phyloP scores from a whole-genome alignment of 1,140 invertebrate species.

The Orussus abietinus region DNA sequence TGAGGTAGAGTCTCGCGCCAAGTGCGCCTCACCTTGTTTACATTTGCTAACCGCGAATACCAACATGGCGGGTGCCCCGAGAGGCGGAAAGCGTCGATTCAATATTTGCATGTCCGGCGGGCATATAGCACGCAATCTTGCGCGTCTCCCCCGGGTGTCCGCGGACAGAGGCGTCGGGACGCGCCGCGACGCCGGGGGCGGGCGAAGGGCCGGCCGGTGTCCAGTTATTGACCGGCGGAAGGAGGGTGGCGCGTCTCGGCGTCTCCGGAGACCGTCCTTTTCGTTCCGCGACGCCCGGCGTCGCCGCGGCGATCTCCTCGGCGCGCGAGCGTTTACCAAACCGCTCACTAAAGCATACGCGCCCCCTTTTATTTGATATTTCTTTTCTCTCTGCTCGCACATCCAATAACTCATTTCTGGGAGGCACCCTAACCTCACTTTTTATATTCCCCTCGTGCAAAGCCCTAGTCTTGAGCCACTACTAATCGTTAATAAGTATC shows the following conservation, averaged over 20 bases:
- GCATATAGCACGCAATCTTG: constrained; percentile 9
- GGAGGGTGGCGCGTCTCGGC: constrained; percentile 29
- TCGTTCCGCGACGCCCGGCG: not conserved
- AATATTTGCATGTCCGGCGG: constrained; percentile 29
- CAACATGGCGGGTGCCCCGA: too few relatives aligned
- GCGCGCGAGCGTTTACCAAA: not conserved
- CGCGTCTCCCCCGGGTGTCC: not conserved
- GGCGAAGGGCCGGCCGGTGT: constrained; percentile 28
- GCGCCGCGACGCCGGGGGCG: constrained; percentile 10
- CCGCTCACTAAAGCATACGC: too few relatives aligned
- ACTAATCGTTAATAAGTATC: too few relatives aligned
- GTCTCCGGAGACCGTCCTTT: constrained; percentile 21
- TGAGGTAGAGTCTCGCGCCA: too few relatives aligned
- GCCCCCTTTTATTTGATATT: too few relatives aligned
- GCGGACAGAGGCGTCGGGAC: constrained; percentile 12
- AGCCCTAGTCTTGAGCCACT: too few relatives aligned
- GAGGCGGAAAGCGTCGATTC: constrained; percentile 21
- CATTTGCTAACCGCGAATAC: too few relatives aligned
- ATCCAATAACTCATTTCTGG: too few relatives aligned
- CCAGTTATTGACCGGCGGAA: constrained; percentile 50
- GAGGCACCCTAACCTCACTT: too few relatives aligned
- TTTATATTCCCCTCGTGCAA: too few relatives aligned
- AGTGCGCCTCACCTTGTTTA: too few relatives aligned
- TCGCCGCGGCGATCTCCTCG: not conserved
- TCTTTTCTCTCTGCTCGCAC: too few relatives aligned